Evolutionary conservation across 1,140 invertebrate genomes (phyloP), one percentile per base, ranked within the genome.

Genomic region (Euura saliciscinereae): DNA sequence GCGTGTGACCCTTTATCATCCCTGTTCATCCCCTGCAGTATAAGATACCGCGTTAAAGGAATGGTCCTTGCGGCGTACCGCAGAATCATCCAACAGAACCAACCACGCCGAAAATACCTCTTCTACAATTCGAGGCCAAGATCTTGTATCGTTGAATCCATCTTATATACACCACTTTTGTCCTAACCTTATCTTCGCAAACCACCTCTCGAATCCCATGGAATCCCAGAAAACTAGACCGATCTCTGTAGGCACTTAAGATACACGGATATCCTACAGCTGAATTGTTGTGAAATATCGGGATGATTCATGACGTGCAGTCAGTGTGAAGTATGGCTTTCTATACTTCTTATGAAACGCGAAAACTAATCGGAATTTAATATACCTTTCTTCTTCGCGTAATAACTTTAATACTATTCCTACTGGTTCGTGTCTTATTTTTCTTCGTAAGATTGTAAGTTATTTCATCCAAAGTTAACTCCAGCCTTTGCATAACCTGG

Each of bases 101-200:
- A 8, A 0, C 51, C 8, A 59, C 51, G 51, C 51, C 51, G 28
- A 28, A 28, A 28, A 28, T 28, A 28, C 28, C 28, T 28, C 28
- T 28, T 28, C 28, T 28, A 6, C 3, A 8, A 59, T 59, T 59
- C 51, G 51, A 3, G 13, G 51, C 51, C 10, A 59, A n/a, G 51
- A 59, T 59, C 51, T 3, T 59, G 51, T 59, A 59, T 59, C 51
- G 6, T 6, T 6, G 51, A n/a, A 59, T 59, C 51, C 51, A 8
- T 59, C 13, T 6, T n/a, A 59, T 59, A n/a, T 6, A 3, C 51
- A 0, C 10, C 51, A 59, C 51, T 59, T 59, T 59, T 59, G 51
- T 59, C 51, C 51, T n/a, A 59, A n/a, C 51, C 51, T 59, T 59
- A 59, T 59, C 51, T 59, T 59, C 51, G 51, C 51, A 28, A 28